Evolutionary conservation across 2,888 invertebrate genomes (phyloP), one percentile per base, ranked within the genome.

Genomic region (Coleophora deauratella): DNA sequence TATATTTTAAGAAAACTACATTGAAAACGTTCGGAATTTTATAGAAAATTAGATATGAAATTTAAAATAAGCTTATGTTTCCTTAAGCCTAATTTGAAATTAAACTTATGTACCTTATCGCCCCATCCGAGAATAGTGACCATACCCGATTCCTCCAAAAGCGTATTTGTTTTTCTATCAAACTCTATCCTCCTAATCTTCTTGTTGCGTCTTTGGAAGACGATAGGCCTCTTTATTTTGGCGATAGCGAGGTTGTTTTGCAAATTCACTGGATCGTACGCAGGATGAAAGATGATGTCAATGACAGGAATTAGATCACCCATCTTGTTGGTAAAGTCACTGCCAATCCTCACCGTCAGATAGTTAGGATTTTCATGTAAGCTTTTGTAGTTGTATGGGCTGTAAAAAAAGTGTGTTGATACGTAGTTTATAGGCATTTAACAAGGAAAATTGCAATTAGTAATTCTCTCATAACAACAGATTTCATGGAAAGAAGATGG

Each of bases 91-190:
- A n/a, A 21, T 21, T 21, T 21, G 6, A 21, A 4, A 4, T 6
- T 21, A 21, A 4, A 21, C 6, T 21, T 21, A 4, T 6, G 3
- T 44, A 46, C 43, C 41, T 40, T 56, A 2, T 53, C 52, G 1
- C 68, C 72, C 74, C 73, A 74, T 11, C 74, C 74, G 3, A 74
- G 37, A 28, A 68, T 50, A 8, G 49, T 42, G 13, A 72, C 44
- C 6, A 42, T 38, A 4, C 49, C 31, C 1, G 31, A 40, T 1
- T 47, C 42, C 32, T 45, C 21, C 21, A 3, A 37, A 35, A 1
- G 43, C 27, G 0, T 47, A 30, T 7, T 45, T 8, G 0, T 47
- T 28, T 7, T 45, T 8, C 28, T 53, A 39, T 64, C 61, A 40
- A 55, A 54, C 21, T 46, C 9, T 2, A 73, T 63, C 15, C 63